Base-by-base conservation (phyloP, 2,888 invertebrate species). In the Cinara cedri region DNA sequence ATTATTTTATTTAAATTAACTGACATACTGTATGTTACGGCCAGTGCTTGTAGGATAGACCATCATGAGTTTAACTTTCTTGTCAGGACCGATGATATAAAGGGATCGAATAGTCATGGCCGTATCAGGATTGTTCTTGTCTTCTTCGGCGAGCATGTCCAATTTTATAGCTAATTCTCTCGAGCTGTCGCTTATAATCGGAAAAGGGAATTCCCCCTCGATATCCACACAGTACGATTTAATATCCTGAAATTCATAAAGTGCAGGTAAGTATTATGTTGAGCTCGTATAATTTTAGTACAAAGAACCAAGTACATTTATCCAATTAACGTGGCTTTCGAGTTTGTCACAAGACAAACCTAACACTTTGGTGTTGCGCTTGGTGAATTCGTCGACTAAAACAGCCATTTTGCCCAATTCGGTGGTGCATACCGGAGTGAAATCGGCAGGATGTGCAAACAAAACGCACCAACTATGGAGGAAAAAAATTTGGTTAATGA, bases 401-500 rank as follows among this genome's bases (percentile, higher is more conserved):
- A 91, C 90, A 2, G 92, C 92, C 74, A 93, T 90, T 65, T 91
- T 88, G 3, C 92, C 93, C 83, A 96, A 86, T 86, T 95, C 95
- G 0, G 95, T 95, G 9, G 95, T 96, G 85, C 95, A 96, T 0
- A 95, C 95, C 0, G 95, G 95, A 0, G 95, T 96, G 85, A 92
- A 96, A 86, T 95, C 95, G 11, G 93, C 91, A 0, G 95, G 95
- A 85, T 95, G 95, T 0, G 94, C 94, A 85, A 95, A 95, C 34
- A 95, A 86, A 84, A 95, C 90, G 81, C 93, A 92, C 97, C 97
- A 94, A 65, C 93, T 93, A 84, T 16, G 86, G 85, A 16, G 11
- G 42, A 49, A 65, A 78, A 42, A 54, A 13, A 24, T 26, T 68
- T 16, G n/a, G 1, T 21, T 11, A 44, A 72, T 34, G 46, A 42